Conservation (phyloP, 2,888 invertebrate genomes). For the Mellilla xanthometata region DNA sequence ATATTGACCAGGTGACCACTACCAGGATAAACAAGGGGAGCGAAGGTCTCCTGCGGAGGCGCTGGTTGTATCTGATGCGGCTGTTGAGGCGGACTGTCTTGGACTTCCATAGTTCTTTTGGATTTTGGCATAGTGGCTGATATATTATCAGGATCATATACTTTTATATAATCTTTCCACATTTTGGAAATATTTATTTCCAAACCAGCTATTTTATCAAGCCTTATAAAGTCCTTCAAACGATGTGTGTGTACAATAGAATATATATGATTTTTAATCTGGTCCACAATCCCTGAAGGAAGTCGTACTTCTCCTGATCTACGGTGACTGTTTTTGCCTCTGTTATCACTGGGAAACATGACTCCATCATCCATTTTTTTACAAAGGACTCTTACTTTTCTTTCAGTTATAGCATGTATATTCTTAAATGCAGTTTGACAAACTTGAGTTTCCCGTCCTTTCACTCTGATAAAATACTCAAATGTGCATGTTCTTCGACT, state of each 20-base stretch:
- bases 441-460: slow-evolving; percentile 80
- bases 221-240: slow-evolving; percentile 75
- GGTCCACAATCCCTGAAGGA: slow-evolving; percentile 70
- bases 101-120: slow-evolving; percentile 60
- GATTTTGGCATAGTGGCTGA: slow-evolving; percentile 75
- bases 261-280: slow-evolving; percentile 80
- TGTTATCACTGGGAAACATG: slow-evolving; percentile 81
- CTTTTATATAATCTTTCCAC: slow-evolving; percentile 83
- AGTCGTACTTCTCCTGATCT: slow-evolving; percentile 77
- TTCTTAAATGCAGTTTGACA: slow-evolving; percentile 83
- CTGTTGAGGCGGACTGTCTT: slow-evolving; percentile 42
- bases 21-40: slow-evolving; percentile 68
- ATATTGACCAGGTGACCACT: slow-evolving; percentile 75
- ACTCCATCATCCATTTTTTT: slow-evolving; percentile 83
- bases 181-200: slow-evolving; percentile 83
- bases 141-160: slow-evolving; percentile 78
- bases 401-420: slow-evolving; percentile 81
- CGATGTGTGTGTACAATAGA: slow-evolving; percentile 78
- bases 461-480: slow-evolving; percentile 80
- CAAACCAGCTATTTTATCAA: slow-evolving; percentile 79
- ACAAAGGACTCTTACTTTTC: slow-evolving; percentile 81
- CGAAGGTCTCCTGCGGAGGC: slow-evolving; percentile 57
- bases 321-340: slow-evolving; percentile 79
- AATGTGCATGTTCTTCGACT: slow-evolving; percentile 81
- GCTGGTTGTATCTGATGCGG: slow-evolving; percentile 42